Evolutionary conservation across 2,888 invertebrate species (phyloP).

Genomic region (Nomada fabriciana): DNA sequence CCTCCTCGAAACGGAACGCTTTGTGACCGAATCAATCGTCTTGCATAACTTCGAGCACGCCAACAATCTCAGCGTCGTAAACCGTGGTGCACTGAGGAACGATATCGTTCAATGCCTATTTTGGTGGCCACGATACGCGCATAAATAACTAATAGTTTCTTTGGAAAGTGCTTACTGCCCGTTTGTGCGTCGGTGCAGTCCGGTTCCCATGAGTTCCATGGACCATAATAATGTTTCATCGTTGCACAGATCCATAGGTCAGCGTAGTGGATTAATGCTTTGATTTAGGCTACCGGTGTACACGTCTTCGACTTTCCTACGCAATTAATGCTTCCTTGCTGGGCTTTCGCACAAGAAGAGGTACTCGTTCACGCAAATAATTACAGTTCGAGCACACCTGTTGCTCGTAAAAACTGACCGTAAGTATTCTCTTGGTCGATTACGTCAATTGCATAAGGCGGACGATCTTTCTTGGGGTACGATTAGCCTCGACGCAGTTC

Average conservation of each 20-base stretch:
- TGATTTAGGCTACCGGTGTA: slow-evolving; percentile 51
- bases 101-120: background rate
- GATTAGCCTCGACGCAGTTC: slow-evolving; percentile 10
- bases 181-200: slow-evolving; percentile 1
- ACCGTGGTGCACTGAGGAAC: background rate
- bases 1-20: background rate
- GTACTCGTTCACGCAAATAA: slow-evolving; percentile 20
- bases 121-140: slow-evolving; percentile 24
- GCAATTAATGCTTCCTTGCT: slow-evolving; percentile 3
- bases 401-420: slow-evolving; percentile 24
- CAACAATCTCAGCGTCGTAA: background rate
- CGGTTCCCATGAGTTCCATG: slow-evolving; percentile 67
- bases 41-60: background rate
- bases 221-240: slow-evolving; percentile 16
- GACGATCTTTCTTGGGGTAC: background rate
- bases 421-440: slow-evolving; percentile 16
- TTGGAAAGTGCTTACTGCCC: slow-evolving; percentile 13
- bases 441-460: slow-evolving; percentile 36
- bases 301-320: slow-evolving; percentile 14
- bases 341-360: slow-evolving; percentile 23
- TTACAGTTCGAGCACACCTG: background rate
- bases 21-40: slow-evolving; percentile 7
- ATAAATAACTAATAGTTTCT: slow-evolving; percentile 41
- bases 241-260: slow-evolving; percentile 31
- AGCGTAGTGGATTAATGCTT: slow-evolving; percentile 50